These are phyloP conservation scores for Drosophila paramelanica DNA, from an alignment of 2,888 invertebrate genomes.

Conservation along the genomic window DNA sequence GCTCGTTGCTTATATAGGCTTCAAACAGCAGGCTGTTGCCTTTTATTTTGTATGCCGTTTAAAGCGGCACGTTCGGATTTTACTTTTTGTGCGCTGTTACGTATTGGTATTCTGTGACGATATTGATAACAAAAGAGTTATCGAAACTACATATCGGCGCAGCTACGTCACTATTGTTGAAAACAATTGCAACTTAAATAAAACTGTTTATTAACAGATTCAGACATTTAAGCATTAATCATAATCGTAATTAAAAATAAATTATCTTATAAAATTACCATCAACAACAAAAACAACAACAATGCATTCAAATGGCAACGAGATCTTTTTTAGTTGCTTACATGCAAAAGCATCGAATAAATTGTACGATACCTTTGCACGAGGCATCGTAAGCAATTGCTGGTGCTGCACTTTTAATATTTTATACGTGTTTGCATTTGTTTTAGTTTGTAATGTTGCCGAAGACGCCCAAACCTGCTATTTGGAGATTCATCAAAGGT, in stretches of 20 bases:
- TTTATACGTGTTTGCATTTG: conserved; percentile 26
- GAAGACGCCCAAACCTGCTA: conserved; percentile 87
- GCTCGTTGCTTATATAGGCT: conserved; percentile 43
- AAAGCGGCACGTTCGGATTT: conserved; percentile 48
- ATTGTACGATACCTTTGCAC: conserved; percentile 12
- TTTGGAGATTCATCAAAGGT: conserved; percentile 86
- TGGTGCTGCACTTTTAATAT: conserved; percentile 2
- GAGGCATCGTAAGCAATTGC: conserved; percentile 41
- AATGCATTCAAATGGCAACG: neutral
- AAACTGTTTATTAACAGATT: neutral
- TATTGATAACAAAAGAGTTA: conserved; percentile 8
- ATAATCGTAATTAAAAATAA: neutral
- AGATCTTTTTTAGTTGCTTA: conserved; percentile 1
- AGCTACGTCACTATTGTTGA: conserved; percentile 5
- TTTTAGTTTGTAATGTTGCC: conserved; percentile 86
- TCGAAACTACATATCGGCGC: conserved; percentile 24
- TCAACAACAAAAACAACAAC: too few relatives aligned
- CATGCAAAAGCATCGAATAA: conserved; percentile 26
- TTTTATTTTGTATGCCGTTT: conserved; percentile 36
- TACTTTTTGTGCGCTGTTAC: conserved; percentile 36
- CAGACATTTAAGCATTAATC: neutral
- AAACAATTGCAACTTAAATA: neutral
- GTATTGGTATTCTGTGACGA: conserved; percentile 35
- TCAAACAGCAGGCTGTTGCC: conserved; percentile 15
- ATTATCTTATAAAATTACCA: too few relatives aligned